phyloP scores from a whole-genome alignment of 1,140 invertebrate species.

The Apis florea region DNA sequence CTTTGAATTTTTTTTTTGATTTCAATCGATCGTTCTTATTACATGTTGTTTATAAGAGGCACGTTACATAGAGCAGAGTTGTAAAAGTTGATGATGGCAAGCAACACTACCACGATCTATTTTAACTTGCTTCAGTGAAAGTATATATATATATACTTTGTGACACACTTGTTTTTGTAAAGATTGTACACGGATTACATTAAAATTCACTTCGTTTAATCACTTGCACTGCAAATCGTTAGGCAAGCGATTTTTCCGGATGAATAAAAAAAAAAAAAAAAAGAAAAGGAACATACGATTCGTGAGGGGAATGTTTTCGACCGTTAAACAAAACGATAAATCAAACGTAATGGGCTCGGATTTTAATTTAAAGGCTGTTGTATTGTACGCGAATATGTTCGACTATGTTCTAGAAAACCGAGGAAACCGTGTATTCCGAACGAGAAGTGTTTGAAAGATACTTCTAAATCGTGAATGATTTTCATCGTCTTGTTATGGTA shows the following conservation, averaged over 20 bases:
- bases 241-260: too few species aligned
- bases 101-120: background rate
- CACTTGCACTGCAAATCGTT: background rate
- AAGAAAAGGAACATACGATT: accelerated
- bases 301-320: background rate
- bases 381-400: too few species aligned
- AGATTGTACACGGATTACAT: background rate
- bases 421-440: background rate
- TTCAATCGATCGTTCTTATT: too few species aligned
- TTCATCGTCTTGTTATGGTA: too few species aligned
- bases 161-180: background rate
- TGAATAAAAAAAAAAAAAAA: background rate
- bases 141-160: background rate
- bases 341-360: background rate
- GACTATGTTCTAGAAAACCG: background rate
- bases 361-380: background rate
- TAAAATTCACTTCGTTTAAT: background rate
- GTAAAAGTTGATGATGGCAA: too few species aligned
- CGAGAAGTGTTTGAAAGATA: too few species aligned
- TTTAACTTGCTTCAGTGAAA: slow-evolving; percentile 25
- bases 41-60: too few species aligned
- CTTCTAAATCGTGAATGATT: too few species aligned
- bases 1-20: too few species aligned
- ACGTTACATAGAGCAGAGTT: too few species aligned
- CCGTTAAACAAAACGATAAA: background rate